phyloP scores from a whole-genome alignment of 2,888 invertebrate genomes.

The Marronus borbonicus region DNA sequence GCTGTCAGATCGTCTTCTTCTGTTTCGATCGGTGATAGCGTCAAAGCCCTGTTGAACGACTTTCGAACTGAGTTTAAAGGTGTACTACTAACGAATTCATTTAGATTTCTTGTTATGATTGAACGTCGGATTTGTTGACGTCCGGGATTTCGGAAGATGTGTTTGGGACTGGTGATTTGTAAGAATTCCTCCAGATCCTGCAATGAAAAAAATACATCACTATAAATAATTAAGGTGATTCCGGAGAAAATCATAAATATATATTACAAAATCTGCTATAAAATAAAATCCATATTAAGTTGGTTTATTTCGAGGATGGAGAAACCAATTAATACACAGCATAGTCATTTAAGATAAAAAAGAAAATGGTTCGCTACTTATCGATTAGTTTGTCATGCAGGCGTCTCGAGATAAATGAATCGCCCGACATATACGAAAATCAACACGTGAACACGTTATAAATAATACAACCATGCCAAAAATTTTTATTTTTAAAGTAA shows the following conservation, averaged over 20 bases:
- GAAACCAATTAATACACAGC: too few relatives aligned
- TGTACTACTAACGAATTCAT: conserved; percentile 22
- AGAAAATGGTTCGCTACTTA: too few relatives aligned
- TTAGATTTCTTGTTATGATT: neutral
- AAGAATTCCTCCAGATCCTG: neutral
- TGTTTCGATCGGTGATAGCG: neutral
- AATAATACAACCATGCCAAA: too few relatives aligned
- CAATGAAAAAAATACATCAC: neutral
- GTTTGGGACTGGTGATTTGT: neutral
- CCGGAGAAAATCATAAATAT: neutral
- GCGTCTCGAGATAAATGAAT: too few relatives aligned
- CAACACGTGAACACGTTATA: too few relatives aligned
- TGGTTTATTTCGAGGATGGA: neutral
- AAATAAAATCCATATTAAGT: too few relatives aligned
- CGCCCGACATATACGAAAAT: too few relatives aligned
- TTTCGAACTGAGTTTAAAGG: neutral
- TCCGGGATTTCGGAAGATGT: neutral
- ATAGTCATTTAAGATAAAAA: too few relatives aligned
- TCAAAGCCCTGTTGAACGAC: neutral
- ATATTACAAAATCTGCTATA: neutral
- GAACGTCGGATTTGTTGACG: neutral
- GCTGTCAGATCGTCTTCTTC: neutral
- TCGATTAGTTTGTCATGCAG: too few relatives aligned
- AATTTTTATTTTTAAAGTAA: too few relatives aligned
- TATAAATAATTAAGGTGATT: neutral